Base-by-base conservation (phyloP, 30 jellyfish, hydroid and myxozoan species). In the Turritopsis rubra region DNA sequence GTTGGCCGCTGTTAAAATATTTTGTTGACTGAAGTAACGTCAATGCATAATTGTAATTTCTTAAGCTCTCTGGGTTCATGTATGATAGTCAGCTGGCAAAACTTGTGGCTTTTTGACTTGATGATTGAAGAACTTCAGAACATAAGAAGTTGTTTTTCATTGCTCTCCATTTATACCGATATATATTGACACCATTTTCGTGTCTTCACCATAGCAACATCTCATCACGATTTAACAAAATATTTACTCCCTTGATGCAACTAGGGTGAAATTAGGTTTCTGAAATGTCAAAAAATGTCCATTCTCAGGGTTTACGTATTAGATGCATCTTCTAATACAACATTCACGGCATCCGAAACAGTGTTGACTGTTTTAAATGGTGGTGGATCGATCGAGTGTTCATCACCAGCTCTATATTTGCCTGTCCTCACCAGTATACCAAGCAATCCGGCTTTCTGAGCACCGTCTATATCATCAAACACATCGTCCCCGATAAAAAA, bases 371-470 rank as follows among this genome's bases (percentile, higher is more conserved):
- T 68, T 23, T 27, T 23, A 22, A n/a, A 68, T 9, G 77, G 77
- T 7, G 77, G 31, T 1, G 77, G 21, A 9, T 68, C 19, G 21
- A 68, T 68, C 77, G 77, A 7, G 19, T 27, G 0, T 19, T 68
- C 77, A 68, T 68, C 77, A 27, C 30, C 30, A n/a, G 9, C 1
- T 23, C 77, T 17, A 1, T 68, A 68, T 68, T 29, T 82, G 28
- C 89, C 89, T 23, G 89, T 82, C 75, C 72, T 70, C 22, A 82
- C 89, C 29, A 82, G 75, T 18, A 82, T 82, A 4, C 89, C 89
- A 17, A 18, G 16, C 71, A 82, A 18, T 1, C 89, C 89, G 13
- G 13, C 60, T n/a, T 17, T 29, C 54, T 82, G 89, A 17, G 88
- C 87, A 18, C 89, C 89, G 26, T 29, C 87, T 18, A 82, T 82